Evolutionary conservation across 2,888 invertebrate species (phyloP).

Genomic region (Stictocephala bisonia): DNA sequence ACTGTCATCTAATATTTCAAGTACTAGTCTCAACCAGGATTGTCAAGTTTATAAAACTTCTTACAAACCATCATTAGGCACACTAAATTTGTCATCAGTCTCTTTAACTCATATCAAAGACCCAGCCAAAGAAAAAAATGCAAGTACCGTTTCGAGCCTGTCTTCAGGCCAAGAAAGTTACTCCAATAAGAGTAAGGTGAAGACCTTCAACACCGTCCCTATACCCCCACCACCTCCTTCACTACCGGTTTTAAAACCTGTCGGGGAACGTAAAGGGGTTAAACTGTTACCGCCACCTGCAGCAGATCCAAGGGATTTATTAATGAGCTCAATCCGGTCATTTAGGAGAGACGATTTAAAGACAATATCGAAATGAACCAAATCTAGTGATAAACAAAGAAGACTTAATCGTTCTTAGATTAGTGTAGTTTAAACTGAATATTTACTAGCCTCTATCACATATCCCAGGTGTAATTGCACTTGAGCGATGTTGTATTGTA

Average conservation of each 20-base stretch:
- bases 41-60: background rate
- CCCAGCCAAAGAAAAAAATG: constrained; percentile 48
- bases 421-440: background rate
- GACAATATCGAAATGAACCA: constrained; percentile 24
- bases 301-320: constrained; percentile 72
- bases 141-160: constrained; percentile 51
- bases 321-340: constrained; percentile 77
- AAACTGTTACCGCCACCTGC: constrained; percentile 54
- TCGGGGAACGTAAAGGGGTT: constrained; percentile 48
- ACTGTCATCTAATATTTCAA: no score
- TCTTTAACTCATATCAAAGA: background rate
- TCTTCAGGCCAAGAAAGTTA: background rate
- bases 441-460: no score
- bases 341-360: constrained; percentile 66
- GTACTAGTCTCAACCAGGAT: no score
- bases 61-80: constrained; percentile 2
- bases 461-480: no score
- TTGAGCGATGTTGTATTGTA: background rate
- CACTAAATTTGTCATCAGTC: background rate
- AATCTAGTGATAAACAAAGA: constrained; percentile 16
- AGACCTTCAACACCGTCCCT: constrained; percentile 10
- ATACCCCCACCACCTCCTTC: constrained; percentile 53
- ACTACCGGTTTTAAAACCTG: constrained; percentile 53
- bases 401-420: background rate
- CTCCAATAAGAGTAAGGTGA: background rate